Conservation (phyloP, 2,113 vertebrate species). For the Atractosteus spatula region DNA sequence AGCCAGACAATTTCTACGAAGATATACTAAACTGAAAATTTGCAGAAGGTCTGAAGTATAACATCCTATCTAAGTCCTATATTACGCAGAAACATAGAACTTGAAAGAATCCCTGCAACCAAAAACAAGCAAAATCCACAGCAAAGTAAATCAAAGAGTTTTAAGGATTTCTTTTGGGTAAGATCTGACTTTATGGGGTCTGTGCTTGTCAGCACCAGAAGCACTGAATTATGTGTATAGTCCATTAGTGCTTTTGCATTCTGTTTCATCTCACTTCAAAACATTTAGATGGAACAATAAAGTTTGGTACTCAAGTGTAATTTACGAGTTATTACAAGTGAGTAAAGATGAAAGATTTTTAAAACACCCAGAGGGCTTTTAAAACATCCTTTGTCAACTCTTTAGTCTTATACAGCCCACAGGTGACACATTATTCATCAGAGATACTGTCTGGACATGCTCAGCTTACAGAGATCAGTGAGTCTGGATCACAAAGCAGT, state of each 20-base stretch:
- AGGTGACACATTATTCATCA: neutral
- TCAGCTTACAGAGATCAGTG: neutral
- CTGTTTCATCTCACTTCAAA: slow-evolving; percentile 7
- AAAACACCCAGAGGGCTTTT: neutral
- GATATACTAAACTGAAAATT: too few species aligned
- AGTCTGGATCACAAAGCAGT: neutral
- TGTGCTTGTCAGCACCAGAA: neutral
- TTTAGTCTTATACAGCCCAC: neutral
- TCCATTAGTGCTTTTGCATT: neutral
- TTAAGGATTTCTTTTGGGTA: too few species aligned
- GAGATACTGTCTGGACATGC: neutral
- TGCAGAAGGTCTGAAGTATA: too few species aligned
- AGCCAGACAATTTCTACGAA: too few species aligned
- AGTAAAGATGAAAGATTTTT: neutral
- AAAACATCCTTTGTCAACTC: neutral
- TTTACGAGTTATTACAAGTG: neutral
- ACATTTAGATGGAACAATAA: neutral
- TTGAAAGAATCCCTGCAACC: too few species aligned
- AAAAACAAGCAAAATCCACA: too few species aligned
- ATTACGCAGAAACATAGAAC: too few species aligned
- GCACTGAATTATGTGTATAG: neutral
- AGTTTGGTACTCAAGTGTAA: neutral
- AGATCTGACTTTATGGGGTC: neutral
- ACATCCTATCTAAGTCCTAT: too few species aligned
- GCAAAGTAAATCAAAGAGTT: too few species aligned